These are phyloP conservation scores for Lymantria dispar DNA, from an alignment of 2,888 invertebrate species.

Conservation along the genomic window DNA sequence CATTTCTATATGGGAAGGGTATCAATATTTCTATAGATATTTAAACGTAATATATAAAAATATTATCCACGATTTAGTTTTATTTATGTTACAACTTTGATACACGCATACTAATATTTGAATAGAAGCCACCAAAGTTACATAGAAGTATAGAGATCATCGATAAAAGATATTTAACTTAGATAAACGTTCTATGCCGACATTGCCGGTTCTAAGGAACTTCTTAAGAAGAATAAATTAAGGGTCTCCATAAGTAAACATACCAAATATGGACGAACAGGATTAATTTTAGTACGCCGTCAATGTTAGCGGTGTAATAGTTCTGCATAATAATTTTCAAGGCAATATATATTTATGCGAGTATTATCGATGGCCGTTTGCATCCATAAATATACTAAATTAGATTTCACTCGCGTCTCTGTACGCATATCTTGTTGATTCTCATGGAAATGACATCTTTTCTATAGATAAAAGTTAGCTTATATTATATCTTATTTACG, in stretches of 20 bases:
- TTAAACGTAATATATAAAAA: no score
- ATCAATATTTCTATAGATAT: no score
- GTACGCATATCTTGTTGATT: no score
- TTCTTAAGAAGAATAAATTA: constrained; percentile 48
- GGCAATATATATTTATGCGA: constrained; percentile 40
- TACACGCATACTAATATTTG: no score
- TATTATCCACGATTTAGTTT: no score
- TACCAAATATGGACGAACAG: constrained; percentile 47
- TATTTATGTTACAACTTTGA: no score
- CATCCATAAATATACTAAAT: not conserved
- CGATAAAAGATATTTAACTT: constrained; percentile 42
- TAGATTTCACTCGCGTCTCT: no score
- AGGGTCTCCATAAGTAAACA: constrained; percentile 41
- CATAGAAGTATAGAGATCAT: constrained; percentile 34
- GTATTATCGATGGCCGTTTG: constrained; percentile 29
- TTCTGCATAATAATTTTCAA: constrained; percentile 42
- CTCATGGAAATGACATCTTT: no score
- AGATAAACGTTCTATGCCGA: constrained; percentile 46
- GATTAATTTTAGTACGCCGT: constrained; percentile 45
- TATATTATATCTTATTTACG: no score
- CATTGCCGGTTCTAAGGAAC: constrained; percentile 38
- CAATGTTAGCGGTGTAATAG: constrained; percentile 29
- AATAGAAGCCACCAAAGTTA: constrained; percentile 29
- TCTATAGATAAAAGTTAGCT: no score
- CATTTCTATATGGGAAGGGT: no score